Percentiles rank a stretch among this genome's conserved stretches.
phyloP scores from a whole-genome alignment of 2,888 invertebrate species.

The Melanophora roralis region DNA sequence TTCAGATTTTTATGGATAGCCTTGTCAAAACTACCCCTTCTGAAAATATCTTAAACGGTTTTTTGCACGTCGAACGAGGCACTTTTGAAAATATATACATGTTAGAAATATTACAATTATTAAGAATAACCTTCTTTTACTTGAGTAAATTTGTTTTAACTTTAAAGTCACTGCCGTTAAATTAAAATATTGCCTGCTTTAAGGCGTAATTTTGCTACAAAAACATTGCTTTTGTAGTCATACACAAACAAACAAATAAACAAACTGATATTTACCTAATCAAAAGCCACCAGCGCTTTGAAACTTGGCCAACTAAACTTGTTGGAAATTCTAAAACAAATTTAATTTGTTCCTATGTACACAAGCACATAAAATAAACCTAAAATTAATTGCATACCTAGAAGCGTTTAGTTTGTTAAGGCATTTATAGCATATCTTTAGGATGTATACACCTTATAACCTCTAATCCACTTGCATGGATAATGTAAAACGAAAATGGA shows the following conservation, averaged over 20 bases:
- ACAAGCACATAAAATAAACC: not conserved
- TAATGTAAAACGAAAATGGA: not conserved
- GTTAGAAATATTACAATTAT: too few relatives aligned
- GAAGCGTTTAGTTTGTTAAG: not conserved
- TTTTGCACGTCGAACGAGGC: too few relatives aligned
- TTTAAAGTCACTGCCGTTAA: too few relatives aligned
- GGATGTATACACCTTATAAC: not conserved
- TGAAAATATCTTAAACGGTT: too few relatives aligned
- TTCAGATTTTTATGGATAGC: too few relatives aligned
- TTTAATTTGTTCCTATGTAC: not conserved
- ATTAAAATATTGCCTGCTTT: not conserved
- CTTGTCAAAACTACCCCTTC: too few relatives aligned
- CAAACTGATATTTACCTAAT: too few relatives aligned
- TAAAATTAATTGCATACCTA: slow-evolving; percentile 25
- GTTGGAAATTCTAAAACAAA: not conserved
- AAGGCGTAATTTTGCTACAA: not conserved
- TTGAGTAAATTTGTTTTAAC: too few relatives aligned
- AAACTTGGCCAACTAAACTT: not conserved
- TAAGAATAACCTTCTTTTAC: too few relatives aligned
- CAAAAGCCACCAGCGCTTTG: too few relatives aligned
- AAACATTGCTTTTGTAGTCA: not conserved
- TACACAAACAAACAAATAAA: too few relatives aligned
- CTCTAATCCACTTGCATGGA: not conserved
- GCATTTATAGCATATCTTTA: slow-evolving; percentile 34
- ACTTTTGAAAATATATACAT: too few relatives aligned